Base-by-base conservation (phyloP, 2,797 vertebrate genomes). In the Xenentodon cancila region DNA sequence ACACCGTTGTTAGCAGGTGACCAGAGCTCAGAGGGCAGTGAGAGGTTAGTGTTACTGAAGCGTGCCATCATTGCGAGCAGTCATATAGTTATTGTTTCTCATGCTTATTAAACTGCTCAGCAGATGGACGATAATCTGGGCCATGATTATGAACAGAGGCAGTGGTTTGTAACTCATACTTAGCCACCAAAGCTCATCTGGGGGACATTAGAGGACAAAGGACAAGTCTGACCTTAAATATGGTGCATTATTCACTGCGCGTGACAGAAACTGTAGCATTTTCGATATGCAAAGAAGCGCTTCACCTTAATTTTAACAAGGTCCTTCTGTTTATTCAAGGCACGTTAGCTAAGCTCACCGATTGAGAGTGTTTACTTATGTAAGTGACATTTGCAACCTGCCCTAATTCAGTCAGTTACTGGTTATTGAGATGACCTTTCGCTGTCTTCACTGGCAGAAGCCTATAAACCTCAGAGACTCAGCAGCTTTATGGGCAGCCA, bases 321-420 rank as follows among this genome's bases (percentile, higher is more conserved):
- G 42, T 64, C 30, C 53, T 51, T 21, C 55, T 73, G 71, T 80
- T 82, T 76, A 89, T 88, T 84, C 85, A 15, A 51, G 62, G 53
- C 87, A 88, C 69, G 72, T 88, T 76, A 63, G 50, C 16, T 43
- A 52, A 75, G 59, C 66, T 75, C 61, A 68, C 64, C 56, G 81
- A 85, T 88, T 73, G 80, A 86, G 80, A 67, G 64, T 89, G 84
- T 92, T 93, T 90, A 91, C 88, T 85, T 76, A 75, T 80, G 79
- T 82, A 92, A 87, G 85, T 91, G 91, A 92, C 92, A 92, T 94
- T 92, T 92, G 84, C 79, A 88, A 91, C 89, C 92, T 92, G 87
- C 92, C 92, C 92, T 90, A 89, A 93, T 91, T 92, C 87, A 80
- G 78, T 86, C 86, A 85, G 85, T 89, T 84, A 84, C 77, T 70